Evolutionary conservation across 2,113 vertebrate species (phyloP).

Genomic region (Myrmophylax atrothorax): DNA sequence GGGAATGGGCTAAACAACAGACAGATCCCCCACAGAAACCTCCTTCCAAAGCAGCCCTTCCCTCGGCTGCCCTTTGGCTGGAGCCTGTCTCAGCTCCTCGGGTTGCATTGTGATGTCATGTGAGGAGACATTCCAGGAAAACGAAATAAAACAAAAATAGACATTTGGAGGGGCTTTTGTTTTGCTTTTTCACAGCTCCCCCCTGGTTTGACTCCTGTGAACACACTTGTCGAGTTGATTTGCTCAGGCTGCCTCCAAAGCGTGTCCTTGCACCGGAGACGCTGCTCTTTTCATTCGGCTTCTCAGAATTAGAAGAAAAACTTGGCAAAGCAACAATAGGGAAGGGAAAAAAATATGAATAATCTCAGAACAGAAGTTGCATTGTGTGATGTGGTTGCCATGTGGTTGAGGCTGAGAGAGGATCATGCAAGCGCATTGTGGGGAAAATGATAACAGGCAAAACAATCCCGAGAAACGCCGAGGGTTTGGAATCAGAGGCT

Average conservation of each 20-base stretch:
- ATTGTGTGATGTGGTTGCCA: slow-evolving; percentile 23
- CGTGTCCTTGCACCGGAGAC: slow-evolving; percentile 15
- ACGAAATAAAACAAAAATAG: not conserved
- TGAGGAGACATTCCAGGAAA: not conserved
- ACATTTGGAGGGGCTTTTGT: slow-evolving; percentile 47
- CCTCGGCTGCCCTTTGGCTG: not conserved
- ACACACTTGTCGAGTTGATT: slow-evolving; percentile 38
- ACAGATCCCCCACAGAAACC: not conserved
- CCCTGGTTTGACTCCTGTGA: not conserved
- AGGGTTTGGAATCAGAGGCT: slow-evolving; percentile 37
- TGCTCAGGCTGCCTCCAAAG: slow-evolving; percentile 8
- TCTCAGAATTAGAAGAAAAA: slow-evolving; percentile 36
- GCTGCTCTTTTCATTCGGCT: slow-evolving; percentile 52
- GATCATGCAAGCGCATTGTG: not conserved
- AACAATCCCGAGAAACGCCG: not conserved
- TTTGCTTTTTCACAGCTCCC: not conserved
- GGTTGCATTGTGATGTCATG: not conserved
- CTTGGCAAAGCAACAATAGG: slow-evolving; percentile 21
- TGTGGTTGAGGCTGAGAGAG: slow-evolving; percentile 36
- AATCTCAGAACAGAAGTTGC: slow-evolving; percentile 36
- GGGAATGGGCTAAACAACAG: not conserved
- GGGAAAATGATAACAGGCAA: not conserved
- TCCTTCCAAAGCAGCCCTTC: not conserved
- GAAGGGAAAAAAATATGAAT: not conserved
- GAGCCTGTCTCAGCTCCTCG: not conserved